phyloP scores from a whole-genome alignment of 2,888 invertebrate species.

The Scelioninae gen. 2 region DNA sequence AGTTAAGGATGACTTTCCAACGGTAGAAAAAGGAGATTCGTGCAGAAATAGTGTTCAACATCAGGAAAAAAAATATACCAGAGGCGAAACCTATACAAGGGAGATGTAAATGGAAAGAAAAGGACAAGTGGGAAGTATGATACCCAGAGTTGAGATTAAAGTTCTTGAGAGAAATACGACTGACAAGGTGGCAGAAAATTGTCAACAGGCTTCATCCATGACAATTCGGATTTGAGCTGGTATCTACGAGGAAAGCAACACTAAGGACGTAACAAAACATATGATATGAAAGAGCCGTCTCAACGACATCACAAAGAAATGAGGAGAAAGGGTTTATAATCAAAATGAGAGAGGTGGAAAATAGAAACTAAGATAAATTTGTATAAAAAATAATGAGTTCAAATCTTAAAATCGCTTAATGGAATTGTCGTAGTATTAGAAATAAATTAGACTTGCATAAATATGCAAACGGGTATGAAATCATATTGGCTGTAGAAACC shows the following conservation, averaged over 20 bases:
- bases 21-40: constrained; percentile 3
- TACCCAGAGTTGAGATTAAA: too few species aligned
- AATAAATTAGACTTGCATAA: constrained; percentile 3
- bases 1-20: constrained; percentile 34
- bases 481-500: neutral
- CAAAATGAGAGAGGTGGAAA: neutral
- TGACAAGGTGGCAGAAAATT: too few species aligned
- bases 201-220: too few species aligned
- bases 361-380: neutral
- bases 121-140: too few species aligned
- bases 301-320: too few species aligned
- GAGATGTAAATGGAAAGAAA: neutral
- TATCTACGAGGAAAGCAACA: too few species aligned
- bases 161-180: too few species aligned
- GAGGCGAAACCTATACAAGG: neutral
- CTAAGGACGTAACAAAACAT: too few species aligned
- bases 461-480: constrained; percentile 1
- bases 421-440: constrained; percentile 14
- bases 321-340: too few species aligned
- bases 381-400: too few species aligned
- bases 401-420: constrained; percentile 11
- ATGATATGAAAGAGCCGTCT: too few species aligned
- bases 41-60: neutral
- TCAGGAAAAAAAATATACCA: neutral
- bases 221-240: too few species aligned